A percentile compares a stretch with the other conserved stretches of the same genome.
phyloP scores from a whole-genome alignment of 2,797 vertebrate genomes.

The Acanthurus leucopareius region DNA sequence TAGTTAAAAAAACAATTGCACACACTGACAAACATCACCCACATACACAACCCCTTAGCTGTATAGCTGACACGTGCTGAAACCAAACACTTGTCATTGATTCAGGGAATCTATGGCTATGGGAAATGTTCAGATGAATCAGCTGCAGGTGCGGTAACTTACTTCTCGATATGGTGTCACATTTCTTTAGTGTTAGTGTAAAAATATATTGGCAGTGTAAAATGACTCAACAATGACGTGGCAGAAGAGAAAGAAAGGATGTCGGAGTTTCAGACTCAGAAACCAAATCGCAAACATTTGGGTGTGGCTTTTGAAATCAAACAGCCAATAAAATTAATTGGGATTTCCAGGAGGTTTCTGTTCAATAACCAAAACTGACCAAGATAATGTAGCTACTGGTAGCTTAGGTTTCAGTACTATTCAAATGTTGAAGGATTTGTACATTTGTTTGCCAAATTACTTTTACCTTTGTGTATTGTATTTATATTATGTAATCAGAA shows the following conservation, averaged over 20 bases:
- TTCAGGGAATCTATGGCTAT: conserved; percentile 62
- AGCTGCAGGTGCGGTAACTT: conserved; percentile 43
- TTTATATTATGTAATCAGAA: too few species aligned
- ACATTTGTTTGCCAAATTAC: too few species aligned
- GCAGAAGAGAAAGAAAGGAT: conserved; percentile 11
- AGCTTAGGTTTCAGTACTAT: too few species aligned
- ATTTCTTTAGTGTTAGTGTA: conserved; percentile 16
- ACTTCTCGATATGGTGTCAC: conserved; percentile 32
- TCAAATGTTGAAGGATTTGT: too few species aligned
- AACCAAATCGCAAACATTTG: conserved; percentile 24
- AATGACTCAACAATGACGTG: conserved; percentile 49
- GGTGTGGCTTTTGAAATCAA: conserved; percentile 27
- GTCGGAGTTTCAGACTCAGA: conserved; percentile 7
- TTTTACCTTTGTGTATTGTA: too few species aligned
- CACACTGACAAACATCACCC: neutral
- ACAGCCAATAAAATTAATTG: neutral
- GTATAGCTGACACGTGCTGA: conserved; percentile 34
- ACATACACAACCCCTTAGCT: neutral
- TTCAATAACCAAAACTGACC: neutral
- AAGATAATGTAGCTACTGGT: too few species aligned
- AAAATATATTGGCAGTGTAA: neutral
- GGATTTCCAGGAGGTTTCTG: neutral
- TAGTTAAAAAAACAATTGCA: too few species aligned
- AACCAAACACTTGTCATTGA: conserved; percentile 38
- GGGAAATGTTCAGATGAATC: conserved; percentile 62